Base-by-base conservation (phyloP, 2,113 vertebrate genomes). In the Ictidomys tridecemlineatus region DNA sequence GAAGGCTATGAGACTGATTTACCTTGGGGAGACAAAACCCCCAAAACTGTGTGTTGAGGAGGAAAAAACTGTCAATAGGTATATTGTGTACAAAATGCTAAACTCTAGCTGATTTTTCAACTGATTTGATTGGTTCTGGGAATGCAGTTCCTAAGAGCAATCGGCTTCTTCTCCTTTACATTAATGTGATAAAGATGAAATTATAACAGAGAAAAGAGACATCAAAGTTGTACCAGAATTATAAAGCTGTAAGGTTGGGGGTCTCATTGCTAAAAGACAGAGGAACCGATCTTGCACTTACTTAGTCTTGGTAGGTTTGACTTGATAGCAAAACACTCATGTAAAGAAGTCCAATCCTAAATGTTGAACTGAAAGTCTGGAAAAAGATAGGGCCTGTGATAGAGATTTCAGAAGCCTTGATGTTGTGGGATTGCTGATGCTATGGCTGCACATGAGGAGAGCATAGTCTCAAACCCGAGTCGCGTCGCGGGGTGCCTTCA, bases 111-210 rank as follows among this genome's bases (percentile, higher is more conserved):
- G 96, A 58, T 34, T 84, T 85, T 90, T 91, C 84, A 74, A 73
- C 84, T 82, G 70, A 80, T 74, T 83, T 93, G 74, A 93, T 79
- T 94, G 53, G n/a, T 93, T 96, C 77, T 95, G 34, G 87, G 69
- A 95, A 84, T 80, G 48, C 20, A 80, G 32, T 30, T 82, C 34
- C 11, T 69, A 51, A 73, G 74, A 88, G 37, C 42, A 72, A 61
- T 14, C 53, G 51, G 51, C 6, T 74, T 80, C 8, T 63, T 79
- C 18, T 85, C 65, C 24, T 82, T 53, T 45, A 65, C 61, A 85
- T 56, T 85, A 51, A 24, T 32, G n/a, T 83, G 87, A 10, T 87
- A 70, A 73, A 77, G 61, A 65, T 76, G 76, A 56, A 80, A 94
- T 63, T 37, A 61, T 61, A 69, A 74, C 53, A 56, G 34, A 82